Evolutionary conservation across 2,113 vertebrate species (phyloP), one percentile per base, ranked within the genome.

Genomic region (Eubucco bourcierii): DNA sequence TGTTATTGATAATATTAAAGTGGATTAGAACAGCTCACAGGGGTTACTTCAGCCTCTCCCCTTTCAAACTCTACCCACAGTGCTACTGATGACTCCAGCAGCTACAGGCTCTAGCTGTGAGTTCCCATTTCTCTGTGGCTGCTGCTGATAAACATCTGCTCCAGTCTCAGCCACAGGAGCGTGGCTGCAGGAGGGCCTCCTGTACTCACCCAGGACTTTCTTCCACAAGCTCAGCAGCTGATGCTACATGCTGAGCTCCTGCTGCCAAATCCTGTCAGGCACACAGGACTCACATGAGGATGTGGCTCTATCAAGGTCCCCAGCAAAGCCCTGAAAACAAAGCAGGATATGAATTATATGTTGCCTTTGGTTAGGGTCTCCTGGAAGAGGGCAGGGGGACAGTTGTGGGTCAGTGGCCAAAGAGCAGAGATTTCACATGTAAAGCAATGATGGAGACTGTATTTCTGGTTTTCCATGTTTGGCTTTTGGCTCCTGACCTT

Each of bases 221-320:
- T 76, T 84, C 47, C 65, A 52, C 46, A 59, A 68, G 31, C 41
- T 60, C 55, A 73, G 80, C 46, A 52, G 89, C 41, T 53, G 73
- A 37, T 70, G 46, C 21, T 72, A 29, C 5, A 2, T 1, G 3
- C 46, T 64, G 25, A 25, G 75, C n/a, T 79, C 4, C 0, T 9
- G 25, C 67, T 77, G 72, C 47, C 29, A 41, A 64, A 34, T 33
- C 61, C 81, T 56, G 56, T 9, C 76, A 78, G 3, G n/a, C 1
- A 3, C 34, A 1, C 19, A 27, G 53, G 19, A 50, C 55, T 34
- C 39, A 4, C 0, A 0, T 1, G 3, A 78, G 39, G 66, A 71
- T 12, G 34, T 46, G 46, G 14, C 21, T 91, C 37, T 24, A 1
- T 46, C 84, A n/a, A 24, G 61, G 44, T 33, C 41, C 15, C 16